Base-by-base conservation (phyloP, 2,797 vertebrate genomes). In the Orestias chungarensis region DNA sequence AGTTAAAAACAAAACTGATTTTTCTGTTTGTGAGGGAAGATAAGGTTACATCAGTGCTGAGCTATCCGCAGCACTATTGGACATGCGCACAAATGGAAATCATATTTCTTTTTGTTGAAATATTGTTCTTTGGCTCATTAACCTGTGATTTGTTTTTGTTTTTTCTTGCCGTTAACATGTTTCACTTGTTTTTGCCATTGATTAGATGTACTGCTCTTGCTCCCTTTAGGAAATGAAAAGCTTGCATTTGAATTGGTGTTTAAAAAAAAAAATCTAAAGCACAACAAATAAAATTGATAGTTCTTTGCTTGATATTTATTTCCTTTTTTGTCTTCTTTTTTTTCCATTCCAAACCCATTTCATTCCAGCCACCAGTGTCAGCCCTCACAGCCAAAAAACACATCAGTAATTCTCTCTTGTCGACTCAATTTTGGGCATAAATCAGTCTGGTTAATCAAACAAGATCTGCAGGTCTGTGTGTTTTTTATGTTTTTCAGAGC, bases 261-360 rank as follows among this genome's bases (percentile, higher is more conserved):
- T 92, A 91, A 92, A 86, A 89, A 86, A 90, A 88, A 89, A 85
- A 80, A 78, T 91, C 86, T 92, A 90, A 95, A 94, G 91, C 94
- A 94, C 93, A 95, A 94, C 82, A 72, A 82, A 88, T 95, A 94
- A 95, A 94, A 92, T 84, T 86, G 27, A 87, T 89, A 89, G 90
- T 93, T 89, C 74, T 93, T 90, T 89, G 88, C 82, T 94, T 91
- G 85, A 92, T 86, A 87, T 87, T 90, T 89, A 87, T 89, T 76
- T 66, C 73, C 71, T 84, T 85, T 81, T 61, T 76, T 54, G 70
- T 83, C 85, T 74, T 78, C 10, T 77, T 6, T 59, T 73, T 67
- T 14, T 70, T 23, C 49, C 44, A 4, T 62, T 79, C 44, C 66
- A 68, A 59, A 75, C 43, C 70, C 59, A 70, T 84, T 87, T 86